Evolutionary conservation across 2,888 invertebrate species (phyloP).

Genomic region (Matsumyia berberina): DNA sequence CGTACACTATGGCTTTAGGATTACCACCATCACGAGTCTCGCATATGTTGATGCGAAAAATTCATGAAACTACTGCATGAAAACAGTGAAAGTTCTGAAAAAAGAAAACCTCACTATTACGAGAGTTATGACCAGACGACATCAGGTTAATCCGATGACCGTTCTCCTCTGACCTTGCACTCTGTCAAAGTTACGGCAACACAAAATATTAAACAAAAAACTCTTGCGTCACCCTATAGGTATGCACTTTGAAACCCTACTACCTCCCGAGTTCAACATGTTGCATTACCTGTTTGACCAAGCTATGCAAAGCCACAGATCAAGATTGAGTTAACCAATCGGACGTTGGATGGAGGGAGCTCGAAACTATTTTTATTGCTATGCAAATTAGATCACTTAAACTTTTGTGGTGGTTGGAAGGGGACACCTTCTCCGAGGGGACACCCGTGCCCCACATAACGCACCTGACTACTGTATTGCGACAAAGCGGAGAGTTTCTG

Average conservation of each 20-base stretch:
- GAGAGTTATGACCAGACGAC: neutral
- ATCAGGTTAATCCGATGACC: neutral
- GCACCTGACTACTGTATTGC: constrained; percentile 31
- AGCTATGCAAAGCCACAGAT: constrained; percentile 36
- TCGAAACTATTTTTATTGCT: constrained; percentile 70
- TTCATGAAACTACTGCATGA: neutral
- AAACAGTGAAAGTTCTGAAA: constrained; percentile 24
- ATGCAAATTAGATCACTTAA: constrained; percentile 71
- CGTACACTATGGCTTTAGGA: too few species aligned
- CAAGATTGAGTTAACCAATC: constrained; percentile 56
- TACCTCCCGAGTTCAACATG: constrained; percentile 36
- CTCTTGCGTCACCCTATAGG: constrained; percentile 41
- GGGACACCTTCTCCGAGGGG: neutral
- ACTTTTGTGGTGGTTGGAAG: constrained; percentile 35
- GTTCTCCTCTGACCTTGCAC: constrained; percentile 30
- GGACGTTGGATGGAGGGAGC: neutral
- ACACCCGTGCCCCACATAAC: neutral
- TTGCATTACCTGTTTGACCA: constrained; percentile 55
- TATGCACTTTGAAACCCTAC: constrained; percentile 42
- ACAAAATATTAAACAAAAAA: constrained; percentile 12
- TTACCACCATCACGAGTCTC: too few species aligned
- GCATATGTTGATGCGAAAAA: neutral
- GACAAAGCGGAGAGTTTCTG: constrained; percentile 35
- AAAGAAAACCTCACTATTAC: neutral
- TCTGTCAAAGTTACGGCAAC: neutral